phyloP scores from a whole-genome alignment of 1,140 invertebrate genomes.

The Ips nitidus region DNA sequence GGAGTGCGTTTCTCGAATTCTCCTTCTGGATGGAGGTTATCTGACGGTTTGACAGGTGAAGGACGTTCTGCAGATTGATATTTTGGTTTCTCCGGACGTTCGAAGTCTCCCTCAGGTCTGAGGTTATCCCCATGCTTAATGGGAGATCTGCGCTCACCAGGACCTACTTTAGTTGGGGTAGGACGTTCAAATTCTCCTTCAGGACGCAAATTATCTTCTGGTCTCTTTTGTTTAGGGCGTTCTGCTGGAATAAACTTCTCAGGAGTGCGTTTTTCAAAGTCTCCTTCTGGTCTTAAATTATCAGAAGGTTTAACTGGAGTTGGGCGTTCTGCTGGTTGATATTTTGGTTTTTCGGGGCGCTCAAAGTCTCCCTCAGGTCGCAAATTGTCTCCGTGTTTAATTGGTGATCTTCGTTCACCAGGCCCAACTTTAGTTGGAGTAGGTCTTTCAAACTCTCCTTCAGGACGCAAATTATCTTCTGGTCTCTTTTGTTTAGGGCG shows the following conservation, averaged over 20 bases:
- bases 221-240: constrained; percentile 47
- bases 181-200: constrained; percentile 61
- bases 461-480: too few relatives aligned
- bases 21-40: constrained; percentile 65
- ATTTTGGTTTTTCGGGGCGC: too few relatives aligned
- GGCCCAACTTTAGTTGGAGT: too few relatives aligned
- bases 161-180: constrained; percentile 35
- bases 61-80: constrained; percentile 56
- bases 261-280: constrained; percentile 50
- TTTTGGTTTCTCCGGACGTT: constrained; percentile 50
- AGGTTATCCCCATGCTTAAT: constrained; percentile 62
- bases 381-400: too few relatives aligned
- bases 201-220: constrained; percentile 57
- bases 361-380: too few relatives aligned
- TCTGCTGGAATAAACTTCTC: constrained; percentile 52
- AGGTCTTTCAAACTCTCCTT: too few relatives aligned
- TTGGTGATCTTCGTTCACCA: too few relatives aligned
- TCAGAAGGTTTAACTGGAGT: too few relatives aligned
- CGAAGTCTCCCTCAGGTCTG: constrained; percentile 63
- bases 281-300: too few relatives aligned
- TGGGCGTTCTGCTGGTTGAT: too few relatives aligned
- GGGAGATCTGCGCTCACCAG: constrained; percentile 54
- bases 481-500: too few relatives aligned
- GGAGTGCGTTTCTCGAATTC: constrained; percentile 46
- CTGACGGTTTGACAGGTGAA: constrained; percentile 59